A percentile compares a stretch with the other conserved stretches of the same genome.
Conservation (phyloP, 2,113 vertebrate species). For the Seriola aureovittata region DNA sequence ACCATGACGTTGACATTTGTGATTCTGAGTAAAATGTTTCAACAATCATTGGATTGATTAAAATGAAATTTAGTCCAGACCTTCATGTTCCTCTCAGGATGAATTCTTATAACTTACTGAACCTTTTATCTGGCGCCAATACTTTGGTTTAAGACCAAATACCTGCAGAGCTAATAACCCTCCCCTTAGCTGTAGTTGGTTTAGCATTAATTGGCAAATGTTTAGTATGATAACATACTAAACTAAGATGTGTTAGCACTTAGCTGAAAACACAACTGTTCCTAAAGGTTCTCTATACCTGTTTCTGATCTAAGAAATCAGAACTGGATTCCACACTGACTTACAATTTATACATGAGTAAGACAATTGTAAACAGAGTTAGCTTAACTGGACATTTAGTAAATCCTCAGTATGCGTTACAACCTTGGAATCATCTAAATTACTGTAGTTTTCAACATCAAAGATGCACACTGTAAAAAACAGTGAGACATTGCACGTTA, state of each 20-base stretch:
- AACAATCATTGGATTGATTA: not conserved
- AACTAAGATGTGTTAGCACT: not conserved
- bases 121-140: not conserved
- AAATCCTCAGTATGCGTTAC: not conserved
- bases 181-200: not conserved
- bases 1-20: not conserved
- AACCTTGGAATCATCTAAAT: slow-evolving; percentile 6
- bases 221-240: not conserved
- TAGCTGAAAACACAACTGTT: not conserved
- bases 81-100: too few relatives aligned
- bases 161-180: not conserved
- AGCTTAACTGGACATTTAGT: not conserved
- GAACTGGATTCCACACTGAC: not conserved
- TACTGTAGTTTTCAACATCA: slow-evolving; percentile 11
- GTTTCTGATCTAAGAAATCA: slow-evolving; percentile 1
- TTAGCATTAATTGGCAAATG: not conserved
- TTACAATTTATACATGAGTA: not conserved
- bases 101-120: not conserved
- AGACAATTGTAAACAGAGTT: not conserved
- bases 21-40: not conserved
- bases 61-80: too few relatives aligned
- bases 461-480: slow-evolving; percentile 33
- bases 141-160: not conserved
- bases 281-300: not conserved
- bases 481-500: slow-evolving; percentile 16